These are phyloP conservation scores for Pristionchus fissidentatus DNA, from an alignment of 2,888 invertebrate species.

Conservation along the genomic window DNA sequence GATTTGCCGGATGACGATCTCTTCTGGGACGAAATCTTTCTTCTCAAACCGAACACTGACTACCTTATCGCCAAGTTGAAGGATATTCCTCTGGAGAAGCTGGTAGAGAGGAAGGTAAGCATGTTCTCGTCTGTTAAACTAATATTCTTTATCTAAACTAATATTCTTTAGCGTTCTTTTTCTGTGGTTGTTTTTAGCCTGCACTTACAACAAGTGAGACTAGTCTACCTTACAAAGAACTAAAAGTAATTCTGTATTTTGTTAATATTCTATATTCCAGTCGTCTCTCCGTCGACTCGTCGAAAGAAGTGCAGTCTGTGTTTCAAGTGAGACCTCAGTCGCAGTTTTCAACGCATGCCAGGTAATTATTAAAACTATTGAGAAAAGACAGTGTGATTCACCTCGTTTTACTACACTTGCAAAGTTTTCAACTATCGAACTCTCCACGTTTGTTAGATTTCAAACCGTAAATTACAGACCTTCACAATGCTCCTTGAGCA, in stretches of 20 bases:
- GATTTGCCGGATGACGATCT: slow-evolving; percentile 15
- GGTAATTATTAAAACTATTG: background rate
- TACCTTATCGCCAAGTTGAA: slow-evolving; percentile 22
- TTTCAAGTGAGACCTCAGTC: slow-evolving; percentile 37
- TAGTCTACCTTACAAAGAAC: no score
- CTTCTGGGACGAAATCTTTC: slow-evolving; percentile 45
- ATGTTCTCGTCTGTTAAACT: no score
- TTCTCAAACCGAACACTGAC: slow-evolving; percentile 26
- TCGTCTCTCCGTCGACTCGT: background rate
- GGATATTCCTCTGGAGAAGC: background rate
- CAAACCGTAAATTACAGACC: background rate
- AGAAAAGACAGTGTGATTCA: background rate
- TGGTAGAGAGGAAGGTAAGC: slow-evolving; percentile 21
- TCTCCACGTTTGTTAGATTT: no score
- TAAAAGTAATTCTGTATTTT: no score
- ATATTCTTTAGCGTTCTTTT: no score
- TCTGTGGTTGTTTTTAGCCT: no score
- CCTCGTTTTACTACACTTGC: background rate
- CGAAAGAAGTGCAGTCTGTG: slow-evolving; percentile 40
- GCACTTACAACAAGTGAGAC: no score
- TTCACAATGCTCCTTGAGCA: slow-evolving; percentile 25
- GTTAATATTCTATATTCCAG: no score
- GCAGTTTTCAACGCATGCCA: slow-evolving; percentile 44
- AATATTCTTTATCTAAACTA: no score
- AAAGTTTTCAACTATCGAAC: background rate